Percentiles rank a stretch among this genome's conserved stretches.
Conservation (phyloP, 2,888 invertebrate species). For the Smittia aterrima region DNA sequence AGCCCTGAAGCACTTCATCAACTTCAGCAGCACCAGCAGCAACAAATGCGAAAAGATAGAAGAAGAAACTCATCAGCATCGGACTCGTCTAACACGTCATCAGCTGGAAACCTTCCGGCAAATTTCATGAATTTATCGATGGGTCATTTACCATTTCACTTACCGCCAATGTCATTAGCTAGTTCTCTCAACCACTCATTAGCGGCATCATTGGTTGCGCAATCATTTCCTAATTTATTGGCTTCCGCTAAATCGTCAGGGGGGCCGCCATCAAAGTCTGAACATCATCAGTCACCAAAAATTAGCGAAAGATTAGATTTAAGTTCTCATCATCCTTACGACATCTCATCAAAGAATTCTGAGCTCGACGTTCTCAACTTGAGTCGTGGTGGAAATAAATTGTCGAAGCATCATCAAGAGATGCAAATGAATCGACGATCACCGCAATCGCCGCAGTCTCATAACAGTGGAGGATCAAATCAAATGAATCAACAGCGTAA, state of each 20-base stretch:
- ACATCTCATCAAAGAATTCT: slow-evolving; percentile 48
- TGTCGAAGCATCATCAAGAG: slow-evolving; percentile 50
- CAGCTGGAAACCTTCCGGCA: slow-evolving; percentile 52
- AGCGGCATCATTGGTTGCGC: slow-evolving; percentile 62
- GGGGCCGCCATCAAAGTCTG: slow-evolving; percentile 46
- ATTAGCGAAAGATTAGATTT: slow-evolving; percentile 21
- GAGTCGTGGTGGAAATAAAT: slow-evolving; percentile 49
- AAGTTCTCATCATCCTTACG: slow-evolving; percentile 27
- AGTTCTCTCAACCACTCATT: slow-evolving; percentile 60
- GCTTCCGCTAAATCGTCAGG: slow-evolving; percentile 47
- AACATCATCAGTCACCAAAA: slow-evolving; percentile 45
- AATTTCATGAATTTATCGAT: slow-evolving; percentile 63
- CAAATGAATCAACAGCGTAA: slow-evolving; percentile 54
- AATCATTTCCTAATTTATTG: slow-evolving; percentile 61
- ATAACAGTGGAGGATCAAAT: slow-evolving; percentile 48
- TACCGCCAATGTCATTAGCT: slow-evolving; percentile 59
- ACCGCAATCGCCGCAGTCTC: slow-evolving; percentile 48
- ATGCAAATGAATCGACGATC: slow-evolving; percentile 55
- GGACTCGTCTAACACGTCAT: slow-evolving; percentile 48
- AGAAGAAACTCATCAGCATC: slow-evolving; percentile 58
- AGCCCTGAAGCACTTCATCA: slow-evolving; percentile 52
- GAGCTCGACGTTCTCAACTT: slow-evolving; percentile 55
- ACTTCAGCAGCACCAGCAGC: slow-evolving; percentile 46
- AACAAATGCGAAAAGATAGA: slow-evolving; percentile 52
- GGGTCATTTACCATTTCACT: slow-evolving; percentile 64